Base-by-base conservation (phyloP, 2,797 vertebrate genomes). In the Microchirus variegatus region DNA sequence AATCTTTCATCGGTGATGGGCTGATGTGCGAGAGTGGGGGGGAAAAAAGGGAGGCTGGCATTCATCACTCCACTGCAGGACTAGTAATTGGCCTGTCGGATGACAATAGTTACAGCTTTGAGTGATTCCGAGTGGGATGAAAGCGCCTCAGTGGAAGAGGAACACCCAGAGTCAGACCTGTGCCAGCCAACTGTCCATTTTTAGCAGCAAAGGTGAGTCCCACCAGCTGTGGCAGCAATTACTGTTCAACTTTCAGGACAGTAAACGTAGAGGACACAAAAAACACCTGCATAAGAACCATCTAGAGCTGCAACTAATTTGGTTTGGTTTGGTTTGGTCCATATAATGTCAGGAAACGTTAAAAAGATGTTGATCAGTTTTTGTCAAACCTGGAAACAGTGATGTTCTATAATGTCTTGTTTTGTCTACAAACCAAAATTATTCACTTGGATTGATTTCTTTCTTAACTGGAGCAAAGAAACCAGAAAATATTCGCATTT, bases 191-290 rank as follows among this genome's bases (percentile, higher is more conserved):
- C 19, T 59, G 67, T 59, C 58, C 54, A 56, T 67, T 44, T 26
- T 54, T 59, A 61, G 26, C 42, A 53, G 56, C 40, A 56, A 57
- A 76, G 50, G 64, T 67, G 13, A 79, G 44, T 48, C 13, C 61
- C 53, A 43, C 9, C 56, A 53, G 56, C 48, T 47, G 15, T 11
- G 13, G 12, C 11, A 46, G 35, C 22, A 36, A 55, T 16, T 60
- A 7, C 10, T 1, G 10, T 48, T 64, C 53, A 14, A 42, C 10
- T 44, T 8, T 17, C n/a, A 38, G 11, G n/a, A 35, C 10, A 16
- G 45, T n/a, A 4, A 40, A 44, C n/a, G 19, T 36, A 18, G 2
- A 70, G 67, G 12, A 42, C 41, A 31, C 31, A 42, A 2, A 37
- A 10, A 14, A 22, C 46, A 49, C 59, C 18, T 50, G 35, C 6